Evolutionary conservation across 2,797 vertebrate species (phyloP).

Genomic region (Amblyraja radiata): DNA sequence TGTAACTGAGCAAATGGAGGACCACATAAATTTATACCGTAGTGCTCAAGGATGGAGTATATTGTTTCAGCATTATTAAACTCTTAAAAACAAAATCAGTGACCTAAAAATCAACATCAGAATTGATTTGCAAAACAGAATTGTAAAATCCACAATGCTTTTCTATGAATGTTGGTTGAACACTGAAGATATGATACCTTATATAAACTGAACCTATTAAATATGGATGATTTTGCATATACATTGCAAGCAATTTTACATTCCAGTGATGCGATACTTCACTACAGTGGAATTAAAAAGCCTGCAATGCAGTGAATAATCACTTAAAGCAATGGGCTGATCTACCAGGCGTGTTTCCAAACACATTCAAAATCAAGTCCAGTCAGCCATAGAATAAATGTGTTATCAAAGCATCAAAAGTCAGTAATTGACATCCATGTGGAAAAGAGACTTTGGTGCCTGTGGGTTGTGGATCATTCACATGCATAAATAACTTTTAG

Average conservation of each 20-base stretch:
- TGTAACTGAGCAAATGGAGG: background rate
- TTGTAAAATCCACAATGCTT: background rate
- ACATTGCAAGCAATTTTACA: slow-evolving; percentile 19
- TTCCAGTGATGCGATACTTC: slow-evolving; percentile 22
- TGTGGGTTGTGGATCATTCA: background rate
- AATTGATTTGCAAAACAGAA: background rate
- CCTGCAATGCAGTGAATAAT: slow-evolving; percentile 26
- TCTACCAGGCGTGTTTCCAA: slow-evolving; percentile 23
- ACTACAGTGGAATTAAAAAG: slow-evolving; percentile 13
- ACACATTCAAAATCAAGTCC: slow-evolving; percentile 13
- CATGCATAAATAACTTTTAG: slow-evolving; percentile 1
- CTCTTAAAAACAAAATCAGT: background rate
- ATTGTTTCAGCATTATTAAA: background rate
- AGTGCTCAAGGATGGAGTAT: background rate
- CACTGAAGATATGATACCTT: background rate
- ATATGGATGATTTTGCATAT: background rate
- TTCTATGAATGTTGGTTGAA: background rate
- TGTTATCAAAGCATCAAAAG: slow-evolving; percentile 30
- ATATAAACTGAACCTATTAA: background rate
- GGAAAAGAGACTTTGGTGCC: background rate
- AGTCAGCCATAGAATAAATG: slow-evolving; percentile 7
- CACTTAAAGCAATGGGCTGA: slow-evolving; percentile 25
- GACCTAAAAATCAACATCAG: background rate
- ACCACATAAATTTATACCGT: background rate
- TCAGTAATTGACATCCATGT: slow-evolving; percentile 23